phyloP scores from a whole-genome alignment of 2,797 vertebrate genomes.

The Lates japonicus region DNA sequence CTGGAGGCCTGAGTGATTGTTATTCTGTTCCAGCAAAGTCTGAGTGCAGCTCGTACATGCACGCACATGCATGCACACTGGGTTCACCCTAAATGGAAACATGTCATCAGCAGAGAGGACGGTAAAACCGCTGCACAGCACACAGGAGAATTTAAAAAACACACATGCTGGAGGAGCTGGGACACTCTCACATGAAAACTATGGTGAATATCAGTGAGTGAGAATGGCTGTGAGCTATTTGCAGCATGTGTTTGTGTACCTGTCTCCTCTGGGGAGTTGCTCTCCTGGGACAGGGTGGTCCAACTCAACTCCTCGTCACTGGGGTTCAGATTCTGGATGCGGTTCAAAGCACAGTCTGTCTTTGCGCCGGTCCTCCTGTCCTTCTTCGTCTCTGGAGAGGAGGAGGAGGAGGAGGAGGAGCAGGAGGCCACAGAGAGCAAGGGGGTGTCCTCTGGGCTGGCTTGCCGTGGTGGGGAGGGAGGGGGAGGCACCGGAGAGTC shows the following conservation, averaged over 20 bases:
- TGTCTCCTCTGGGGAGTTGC: constrained; percentile 93
- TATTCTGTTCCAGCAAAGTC: constrained; percentile 60
- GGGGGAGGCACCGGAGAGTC: constrained; percentile 75
- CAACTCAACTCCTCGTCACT: constrained; percentile 98
- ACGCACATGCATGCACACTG: constrained; percentile 2
- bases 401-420: constrained; percentile 89
- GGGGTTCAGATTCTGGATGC: constrained; percentile 96
- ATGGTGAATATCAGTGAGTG: constrained; percentile 17
- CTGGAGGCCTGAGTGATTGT: constrained; percentile 48
- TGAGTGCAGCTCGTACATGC: constrained; percentile 23
- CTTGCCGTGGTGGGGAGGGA: constrained; percentile 77
- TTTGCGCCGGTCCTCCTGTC: constrained; percentile 96
- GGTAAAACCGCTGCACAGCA: constrained; percentile 47
- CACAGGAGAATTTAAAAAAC: background rate
- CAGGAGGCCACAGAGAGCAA: constrained; percentile 86
- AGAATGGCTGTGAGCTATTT: background rate
- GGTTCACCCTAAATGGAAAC: constrained; percentile 60
- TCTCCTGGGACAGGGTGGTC: constrained; percentile 98
- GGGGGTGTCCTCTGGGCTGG: constrained; percentile 89
- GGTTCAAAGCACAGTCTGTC: constrained; percentile 96
- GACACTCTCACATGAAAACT: constrained; percentile 29
- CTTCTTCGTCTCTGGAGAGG: constrained; percentile 97
- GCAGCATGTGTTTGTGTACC: constrained; percentile 79
- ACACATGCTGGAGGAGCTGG: constrained; percentile 5
- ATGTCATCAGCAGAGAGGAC: constrained; percentile 60